Base-by-base conservation (phyloP, 2,888 invertebrate genomes). In the Cantharis rustica region DNA sequence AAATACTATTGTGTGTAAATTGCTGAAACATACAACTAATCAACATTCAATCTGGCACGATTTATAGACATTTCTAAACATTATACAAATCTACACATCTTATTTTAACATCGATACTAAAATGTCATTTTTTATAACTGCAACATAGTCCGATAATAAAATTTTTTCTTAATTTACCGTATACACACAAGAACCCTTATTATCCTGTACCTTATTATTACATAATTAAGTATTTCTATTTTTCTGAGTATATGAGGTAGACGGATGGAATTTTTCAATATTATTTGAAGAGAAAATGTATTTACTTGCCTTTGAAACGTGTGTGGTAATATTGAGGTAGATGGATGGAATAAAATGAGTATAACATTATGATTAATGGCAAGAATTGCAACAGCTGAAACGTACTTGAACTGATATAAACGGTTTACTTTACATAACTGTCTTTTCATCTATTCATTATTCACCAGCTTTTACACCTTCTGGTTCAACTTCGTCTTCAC, bases 321-420 rank as follows among this genome's bases (percentile, higher is more conserved):
- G 75, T 73, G 78, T 73, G 75, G 70, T 80, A 82, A 84, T 79
- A 90, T 90, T 92, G 92, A 92, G 92, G 92, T 92, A 92, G 92
- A 90, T 92, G 92, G 92, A 92, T 92, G 92, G 92, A 92, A 92
- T 92, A 90, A 84, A 82, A 84, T 84, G 73, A 71, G 78, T 75
- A 74, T 75, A 78, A 71, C 71, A 69, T 23, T 68, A 69, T 79
- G 69, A 69, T 76, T 68, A 72, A 79, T 76, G 78, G 78, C 78
- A 80, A 76, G 80, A 81, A 72, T 76, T 76, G 75, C 76, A 76
- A 78, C 76, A 76, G 79, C 76, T 79, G 71, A 75, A 75, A 79
- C 77, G 71, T 70, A 75, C 71, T 75, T 75, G 76, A 81, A 79
- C 73, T 80, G 79, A 77, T 71, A 71, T 68, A 72, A 70, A 16